Base-by-base conservation (phyloP, 2,797 vertebrate genomes). In the Nyctibius grandis region DNA sequence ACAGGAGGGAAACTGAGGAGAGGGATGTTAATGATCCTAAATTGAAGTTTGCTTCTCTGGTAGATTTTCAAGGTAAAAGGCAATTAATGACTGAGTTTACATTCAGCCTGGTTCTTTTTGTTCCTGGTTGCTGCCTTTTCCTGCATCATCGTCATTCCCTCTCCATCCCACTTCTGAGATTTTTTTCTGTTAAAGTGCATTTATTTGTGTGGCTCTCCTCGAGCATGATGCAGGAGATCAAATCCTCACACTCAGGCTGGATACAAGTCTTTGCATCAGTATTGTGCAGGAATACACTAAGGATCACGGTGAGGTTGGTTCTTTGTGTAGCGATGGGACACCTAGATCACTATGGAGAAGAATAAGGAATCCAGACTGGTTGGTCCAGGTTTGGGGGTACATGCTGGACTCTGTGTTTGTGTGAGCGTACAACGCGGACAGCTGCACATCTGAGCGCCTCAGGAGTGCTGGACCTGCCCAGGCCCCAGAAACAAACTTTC, bases 321-420 rank as follows among this genome's bases (percentile, higher is more conserved):
- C 26, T n/a, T 33, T 44, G 29, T 12, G n/a, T 5, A 12, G 4
- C 11, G 22, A 15, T 4, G 12, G 25, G 50, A 54, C 26, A 69
- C 8, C 15, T 21, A 0, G 4, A 53, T 4, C 25, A 6, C 45
- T n/a, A 5, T 0, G n/a, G 9, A 31, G 34, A 63, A 50, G 11
- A 85, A 4, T 8, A 54, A 31, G 50, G 42, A 85, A 38, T 8
- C 6, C 36, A 12, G 31, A 8, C 9, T 5, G 12, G 7, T 1
- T 2, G 6, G 14, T 33, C 6, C 34, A 16, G 12, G 14, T 64
- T 12, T 2, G 34, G 22, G 12, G 17, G 34, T 28, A 9, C 2
- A 31, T 1, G 17, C 44, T 4, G 22, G 22, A 25, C 20, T 76
- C 28, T 29, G 5, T 3, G 11, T 4, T 7, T 2, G 11, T 1